These are phyloP conservation scores for Oscheius sp. DNA, from an alignment of 2,888 invertebrate genomes.

Conservation along the genomic window DNA sequence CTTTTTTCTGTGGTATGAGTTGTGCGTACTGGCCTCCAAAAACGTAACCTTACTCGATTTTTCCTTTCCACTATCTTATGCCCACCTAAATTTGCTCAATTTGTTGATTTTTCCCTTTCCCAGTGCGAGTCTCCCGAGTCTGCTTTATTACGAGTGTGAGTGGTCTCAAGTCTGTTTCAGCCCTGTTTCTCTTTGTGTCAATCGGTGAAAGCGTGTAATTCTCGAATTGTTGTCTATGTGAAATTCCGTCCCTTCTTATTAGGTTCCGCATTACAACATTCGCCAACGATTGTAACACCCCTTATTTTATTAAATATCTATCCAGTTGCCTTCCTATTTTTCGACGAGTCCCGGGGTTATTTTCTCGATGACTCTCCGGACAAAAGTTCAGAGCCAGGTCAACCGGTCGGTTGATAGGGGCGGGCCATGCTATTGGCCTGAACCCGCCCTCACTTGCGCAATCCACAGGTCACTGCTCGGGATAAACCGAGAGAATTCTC, in stretches of 20 bases:
- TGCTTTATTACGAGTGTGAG: conserved; percentile 43
- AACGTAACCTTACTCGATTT: conserved; percentile 1
- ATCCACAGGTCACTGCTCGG: conserved; percentile 32
- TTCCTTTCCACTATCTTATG: background rate
- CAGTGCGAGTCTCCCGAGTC: conserved; percentile 20
- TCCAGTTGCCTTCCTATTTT: background rate
- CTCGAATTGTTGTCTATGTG: conserved; percentile 6
- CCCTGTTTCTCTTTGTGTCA: background rate
- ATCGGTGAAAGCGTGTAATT: background rate
- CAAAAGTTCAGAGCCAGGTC: conserved; percentile 21
- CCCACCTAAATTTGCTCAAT: conserved; percentile 24
- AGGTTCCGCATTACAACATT: conserved; percentile 18
- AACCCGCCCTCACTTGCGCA: conserved; percentile 32
- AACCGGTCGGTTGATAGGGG: background rate
- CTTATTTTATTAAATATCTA: background rate
- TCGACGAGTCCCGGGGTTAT: conserved; percentile 2
- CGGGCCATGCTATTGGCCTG: conserved; percentile 11
- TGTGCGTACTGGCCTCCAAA: background rate
- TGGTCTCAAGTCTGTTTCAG: conserved; percentile 35
- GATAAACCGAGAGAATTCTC: conserved; percentile 12
- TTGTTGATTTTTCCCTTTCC: conserved; percentile 13
- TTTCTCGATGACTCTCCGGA: background rate
- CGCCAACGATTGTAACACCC: conserved; percentile 23
- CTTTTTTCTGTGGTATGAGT: conserved; percentile 8
- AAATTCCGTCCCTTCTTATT: background rate